Evolutionary conservation across 2,888 invertebrate genomes (phyloP).

Genomic region (Agrilus biguttatus): DNA sequence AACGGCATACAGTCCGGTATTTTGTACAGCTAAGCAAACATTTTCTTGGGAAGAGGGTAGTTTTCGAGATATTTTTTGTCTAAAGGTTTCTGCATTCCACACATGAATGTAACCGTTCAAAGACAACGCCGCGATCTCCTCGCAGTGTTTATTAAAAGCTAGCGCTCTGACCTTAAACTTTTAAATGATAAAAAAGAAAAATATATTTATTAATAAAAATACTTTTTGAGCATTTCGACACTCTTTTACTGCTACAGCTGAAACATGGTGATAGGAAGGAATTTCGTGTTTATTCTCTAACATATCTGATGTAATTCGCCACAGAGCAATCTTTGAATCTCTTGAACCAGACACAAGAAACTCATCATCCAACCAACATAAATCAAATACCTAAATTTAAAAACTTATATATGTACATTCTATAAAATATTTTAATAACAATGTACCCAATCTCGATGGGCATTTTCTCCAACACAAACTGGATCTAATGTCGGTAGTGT

Average conservation of each 20-base stretch:
- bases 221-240: slow-evolving; percentile 61
- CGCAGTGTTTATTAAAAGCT: slow-evolving; percentile 71
- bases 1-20: slow-evolving; percentile 79
- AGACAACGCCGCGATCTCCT: slow-evolving; percentile 81
- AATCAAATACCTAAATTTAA: slow-evolving; percentile 50
- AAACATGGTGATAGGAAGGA: slow-evolving; percentile 39
- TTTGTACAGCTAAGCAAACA: slow-evolving; percentile 80
- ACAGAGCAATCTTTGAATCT: slow-evolving; percentile 80
- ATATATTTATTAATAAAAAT: slow-evolving; percentile 16
- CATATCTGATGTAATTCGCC: slow-evolving; percentile 53
- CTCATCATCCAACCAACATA: slow-evolving; percentile 94
- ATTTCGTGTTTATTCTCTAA: slow-evolving; percentile 33
- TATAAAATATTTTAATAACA: neutral
- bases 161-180: slow-evolving; percentile 56
- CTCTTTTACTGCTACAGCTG: slow-evolving; percentile 58
- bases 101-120: slow-evolving; percentile 90
- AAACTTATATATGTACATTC: neutral
- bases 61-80: slow-evolving; percentile 74
- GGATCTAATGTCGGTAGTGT: slow-evolving; percentile 89
- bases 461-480: slow-evolving; percentile 79
- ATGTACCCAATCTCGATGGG: slow-evolving; percentile 79
- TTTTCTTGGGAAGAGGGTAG: slow-evolving; percentile 84
- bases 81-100: slow-evolving; percentile 80
- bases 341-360: slow-evolving; percentile 87
- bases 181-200: slow-evolving; percentile 1